Evolutionary conservation across 2,888 invertebrate genomes (phyloP).

Genomic region (Torymus aiolomorphi): DNA sequence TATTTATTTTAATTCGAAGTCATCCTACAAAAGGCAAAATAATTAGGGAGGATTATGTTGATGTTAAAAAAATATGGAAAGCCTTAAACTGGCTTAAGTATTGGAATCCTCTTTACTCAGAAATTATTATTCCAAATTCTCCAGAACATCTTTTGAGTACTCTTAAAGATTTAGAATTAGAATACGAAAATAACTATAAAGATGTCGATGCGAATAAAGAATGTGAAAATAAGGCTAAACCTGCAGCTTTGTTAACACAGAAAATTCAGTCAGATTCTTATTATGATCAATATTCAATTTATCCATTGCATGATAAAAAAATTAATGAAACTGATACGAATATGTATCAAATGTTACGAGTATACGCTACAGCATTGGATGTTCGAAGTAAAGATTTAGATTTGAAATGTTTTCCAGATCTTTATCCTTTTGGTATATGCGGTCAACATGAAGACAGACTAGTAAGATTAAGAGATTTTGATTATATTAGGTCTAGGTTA

Average conservation of each 20-base stretch:
- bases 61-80: slow-evolving; percentile 64
- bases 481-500: no score
- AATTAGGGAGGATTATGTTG: slow-evolving; percentile 65
- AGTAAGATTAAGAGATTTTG: no score
- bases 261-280: slow-evolving; percentile 48
- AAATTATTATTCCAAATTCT: slow-evolving; percentile 62
- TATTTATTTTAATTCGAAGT: slow-evolving; percentile 66
- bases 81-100: slow-evolving; percentile 65
- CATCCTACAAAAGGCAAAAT: slow-evolving; percentile 64
- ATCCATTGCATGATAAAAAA: slow-evolving; percentile 59
- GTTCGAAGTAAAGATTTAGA: no score
- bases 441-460: no score
- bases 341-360: no score
- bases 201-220: background rate
- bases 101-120: slow-evolving; percentile 63
- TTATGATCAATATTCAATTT: slow-evolving; percentile 56
- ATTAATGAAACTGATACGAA: slow-evolving; percentile 43
- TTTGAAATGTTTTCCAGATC: no score
- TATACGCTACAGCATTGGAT: background rate
- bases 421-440: no score
- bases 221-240: background rate
- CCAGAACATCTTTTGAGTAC: slow-evolving; percentile 3
- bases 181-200: slow-evolving; percentile 10
- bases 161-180: background rate
- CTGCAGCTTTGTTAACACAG: slow-evolving; percentile 45